Percentiles rank a stretch among this genome's conserved stretches.
These are phyloP conservation scores for Echinometra lucunter DNA, from an alignment of 53 echinoderm and acorn worm species.

Conservation along the genomic window DNA sequence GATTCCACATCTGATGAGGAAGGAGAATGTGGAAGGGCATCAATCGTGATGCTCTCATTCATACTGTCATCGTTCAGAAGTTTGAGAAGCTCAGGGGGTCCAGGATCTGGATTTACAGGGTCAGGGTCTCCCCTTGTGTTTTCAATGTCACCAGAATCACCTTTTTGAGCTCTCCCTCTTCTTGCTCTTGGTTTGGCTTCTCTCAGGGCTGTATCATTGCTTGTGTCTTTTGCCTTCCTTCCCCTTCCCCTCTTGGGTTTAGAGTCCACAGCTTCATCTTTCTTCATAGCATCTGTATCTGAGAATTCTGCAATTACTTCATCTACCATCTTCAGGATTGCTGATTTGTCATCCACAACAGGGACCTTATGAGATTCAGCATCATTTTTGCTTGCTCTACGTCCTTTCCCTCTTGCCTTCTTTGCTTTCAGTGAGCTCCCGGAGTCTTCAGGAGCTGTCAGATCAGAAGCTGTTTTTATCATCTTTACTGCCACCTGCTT, in stretches of 20 bases:
- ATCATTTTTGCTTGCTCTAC: constrained; percentile 29
- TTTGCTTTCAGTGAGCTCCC: constrained; percentile 5
- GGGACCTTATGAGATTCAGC: not conserved
- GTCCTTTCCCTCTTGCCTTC: constrained; percentile 45
- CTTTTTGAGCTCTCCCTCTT: constrained; percentile 73
- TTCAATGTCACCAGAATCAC: constrained; percentile 57
- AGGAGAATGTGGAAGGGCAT: constrained; percentile 31
- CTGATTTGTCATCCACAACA: not conserved
- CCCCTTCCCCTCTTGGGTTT: constrained; percentile 64
- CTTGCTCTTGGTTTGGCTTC: constrained; percentile 58
- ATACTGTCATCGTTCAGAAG: not conserved
- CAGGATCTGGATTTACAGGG: constrained; percentile 31
- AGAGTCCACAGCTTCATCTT: not conserved
- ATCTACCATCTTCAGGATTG: constrained; percentile 29
- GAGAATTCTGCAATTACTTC: constrained; percentile 57
- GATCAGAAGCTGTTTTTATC: not conserved
- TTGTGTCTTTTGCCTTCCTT: constrained; percentile 66
- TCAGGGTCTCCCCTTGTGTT: constrained; percentile 19
- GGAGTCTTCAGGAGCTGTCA: not conserved
- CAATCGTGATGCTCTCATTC: constrained; percentile 40
- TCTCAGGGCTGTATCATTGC: not conserved
- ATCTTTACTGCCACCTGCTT: not conserved
- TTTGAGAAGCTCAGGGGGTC: not conserved
- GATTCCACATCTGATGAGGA: constrained; percentile 13
- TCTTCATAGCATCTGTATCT: not conserved